phyloP scores from a whole-genome alignment of 2,797 vertebrate species.

The Nannoperca obscura region DNA sequence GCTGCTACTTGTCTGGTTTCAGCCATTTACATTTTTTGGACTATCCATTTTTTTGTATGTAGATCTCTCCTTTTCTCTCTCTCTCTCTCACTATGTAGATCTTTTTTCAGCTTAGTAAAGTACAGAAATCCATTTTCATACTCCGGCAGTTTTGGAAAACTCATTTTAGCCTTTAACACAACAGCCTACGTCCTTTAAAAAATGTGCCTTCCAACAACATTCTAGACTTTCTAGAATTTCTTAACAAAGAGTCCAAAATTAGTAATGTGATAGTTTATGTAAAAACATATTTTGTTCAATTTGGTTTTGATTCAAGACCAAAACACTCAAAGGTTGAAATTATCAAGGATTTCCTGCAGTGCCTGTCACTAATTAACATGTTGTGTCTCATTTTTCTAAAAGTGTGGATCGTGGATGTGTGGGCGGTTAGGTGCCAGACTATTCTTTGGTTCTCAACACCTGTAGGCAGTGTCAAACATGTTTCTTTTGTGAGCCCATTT shows the following conservation, averaged over 20 bases:
- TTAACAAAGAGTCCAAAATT: too few relatives aligned
- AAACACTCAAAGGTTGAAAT: background rate
- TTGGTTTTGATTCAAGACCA: background rate
- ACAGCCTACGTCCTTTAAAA: background rate
- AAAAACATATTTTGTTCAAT: background rate
- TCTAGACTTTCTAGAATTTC: too few relatives aligned
- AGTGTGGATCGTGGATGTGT: background rate
- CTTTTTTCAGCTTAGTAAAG: background rate
- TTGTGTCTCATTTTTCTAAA: background rate
- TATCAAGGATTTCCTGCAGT: background rate
- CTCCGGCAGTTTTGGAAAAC: background rate
- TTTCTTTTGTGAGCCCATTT: background rate
- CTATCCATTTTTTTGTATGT: background rate
- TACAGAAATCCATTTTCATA: background rate
- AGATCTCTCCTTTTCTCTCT: background rate
- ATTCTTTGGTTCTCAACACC: background rate
- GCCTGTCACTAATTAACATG: background rate
- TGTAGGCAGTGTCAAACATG: background rate
- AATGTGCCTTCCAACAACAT: background rate
- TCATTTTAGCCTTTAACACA: background rate
- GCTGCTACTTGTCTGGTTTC: slow-evolving; percentile 10
- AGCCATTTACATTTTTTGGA: slow-evolving; percentile 35
- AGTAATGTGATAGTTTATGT: background rate
- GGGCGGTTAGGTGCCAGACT: background rate
- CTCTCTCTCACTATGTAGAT: background rate